A percentile compares a stretch with the other conserved stretches of the same genome.
phyloP scores from a whole-genome alignment of 2,888 invertebrate species.

The Graphium colonna region DNA sequence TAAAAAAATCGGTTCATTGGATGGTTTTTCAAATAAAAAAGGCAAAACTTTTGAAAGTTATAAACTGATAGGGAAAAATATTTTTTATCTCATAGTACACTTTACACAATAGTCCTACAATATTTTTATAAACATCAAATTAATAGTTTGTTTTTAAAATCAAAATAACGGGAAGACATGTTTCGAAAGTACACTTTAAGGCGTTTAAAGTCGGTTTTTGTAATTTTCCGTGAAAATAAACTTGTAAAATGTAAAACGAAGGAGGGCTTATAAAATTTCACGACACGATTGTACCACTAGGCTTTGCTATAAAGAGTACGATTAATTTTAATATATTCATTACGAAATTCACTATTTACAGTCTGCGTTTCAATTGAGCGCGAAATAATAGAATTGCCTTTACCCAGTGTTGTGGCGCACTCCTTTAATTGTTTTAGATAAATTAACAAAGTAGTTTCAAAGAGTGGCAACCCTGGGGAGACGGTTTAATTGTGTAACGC shows the following conservation, averaged over 20 bases:
- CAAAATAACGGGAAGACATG: no score
- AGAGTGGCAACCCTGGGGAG: constrained; percentile 64
- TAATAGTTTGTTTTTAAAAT: no score
- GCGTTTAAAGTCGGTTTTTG: no score
- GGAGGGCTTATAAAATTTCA: constrained; percentile 7
- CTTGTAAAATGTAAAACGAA: not conserved
- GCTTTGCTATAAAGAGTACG: constrained; percentile 10
- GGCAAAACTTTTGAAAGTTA: no score
- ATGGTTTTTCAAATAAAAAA: no score
- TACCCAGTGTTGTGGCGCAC: constrained; percentile 54
- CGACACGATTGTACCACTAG: not conserved
- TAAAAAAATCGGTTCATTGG: no score
- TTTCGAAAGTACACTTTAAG: no score
- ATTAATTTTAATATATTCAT: constrained; percentile 24
- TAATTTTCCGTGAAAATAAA: no score
- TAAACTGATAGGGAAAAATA: no score
- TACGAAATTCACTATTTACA: constrained; percentile 28
- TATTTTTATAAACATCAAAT: no score
- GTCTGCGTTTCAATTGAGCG: constrained; percentile 46
- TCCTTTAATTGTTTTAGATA: constrained; percentile 74
- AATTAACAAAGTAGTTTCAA: constrained; percentile 74
- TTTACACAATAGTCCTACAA: no score
- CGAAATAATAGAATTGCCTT: constrained; percentile 60
- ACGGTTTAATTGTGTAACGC: constrained; percentile 60
- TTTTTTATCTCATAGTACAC: no score